These are phyloP conservation scores for Apocheima hispidaria DNA, from an alignment of 2,888 invertebrate genomes.

Conservation along the genomic window DNA sequence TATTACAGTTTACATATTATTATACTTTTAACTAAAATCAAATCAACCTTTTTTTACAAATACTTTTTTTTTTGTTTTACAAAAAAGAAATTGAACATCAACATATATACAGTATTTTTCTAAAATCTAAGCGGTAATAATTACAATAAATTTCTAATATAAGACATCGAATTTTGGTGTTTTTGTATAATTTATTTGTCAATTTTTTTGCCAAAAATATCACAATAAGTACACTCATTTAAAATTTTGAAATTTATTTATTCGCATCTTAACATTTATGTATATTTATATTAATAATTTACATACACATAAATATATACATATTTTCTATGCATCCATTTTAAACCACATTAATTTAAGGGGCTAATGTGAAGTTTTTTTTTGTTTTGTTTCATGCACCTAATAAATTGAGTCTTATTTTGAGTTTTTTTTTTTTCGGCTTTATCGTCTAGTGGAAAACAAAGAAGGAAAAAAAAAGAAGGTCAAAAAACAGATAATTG, in stretches of 20 bases:
- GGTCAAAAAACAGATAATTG: too few relatives aligned
- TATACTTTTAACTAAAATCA: too few relatives aligned
- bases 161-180: slow-evolving; percentile 43
- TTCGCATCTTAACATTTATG: slow-evolving; percentile 3
- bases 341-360: neutral
- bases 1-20: too few relatives aligned
- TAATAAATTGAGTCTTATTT: too few relatives aligned
- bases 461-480: too few relatives aligned
- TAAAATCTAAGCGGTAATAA: neutral
- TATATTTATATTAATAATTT: neutral
- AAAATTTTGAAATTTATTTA: neutral
- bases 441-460: too few relatives aligned
- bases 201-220: slow-evolving; percentile 28
- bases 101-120: neutral
- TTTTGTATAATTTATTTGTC: slow-evolving; percentile 37
- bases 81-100: too few relatives aligned
- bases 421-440: too few relatives aligned
- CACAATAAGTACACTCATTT: slow-evolving; percentile 17
- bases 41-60: too few relatives aligned
- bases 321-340: neutral
- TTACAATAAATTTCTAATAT: slow-evolving; percentile 23
- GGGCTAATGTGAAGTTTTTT: too few relatives aligned
- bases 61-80: too few relatives aligned
- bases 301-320: neutral
- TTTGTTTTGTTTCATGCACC: too few relatives aligned